phyloP scores from a whole-genome alignment of 2,797 vertebrate species.

The Poeciliopsis paucimaculata region DNA sequence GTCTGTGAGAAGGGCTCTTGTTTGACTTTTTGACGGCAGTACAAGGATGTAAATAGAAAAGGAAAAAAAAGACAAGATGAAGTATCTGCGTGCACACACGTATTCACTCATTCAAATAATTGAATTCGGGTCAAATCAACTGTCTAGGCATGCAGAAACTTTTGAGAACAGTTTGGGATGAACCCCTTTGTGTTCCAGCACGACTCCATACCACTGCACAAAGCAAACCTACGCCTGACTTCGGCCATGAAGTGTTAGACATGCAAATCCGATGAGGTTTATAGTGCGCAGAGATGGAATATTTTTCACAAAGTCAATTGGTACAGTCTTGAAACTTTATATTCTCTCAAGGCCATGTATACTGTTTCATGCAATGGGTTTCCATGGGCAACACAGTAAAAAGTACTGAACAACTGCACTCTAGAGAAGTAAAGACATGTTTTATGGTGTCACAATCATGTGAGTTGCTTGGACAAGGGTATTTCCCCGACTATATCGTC shows the following conservation, averaged over 20 bases:
- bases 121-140: background rate
- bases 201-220: background rate
- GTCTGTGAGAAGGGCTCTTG: constrained; percentile 13
- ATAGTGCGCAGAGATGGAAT: background rate
- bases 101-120: background rate
- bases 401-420: background rate
- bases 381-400: background rate
- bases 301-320: background rate
- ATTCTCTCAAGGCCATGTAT: background rate
- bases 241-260: background rate
- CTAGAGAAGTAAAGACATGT: too few species aligned
- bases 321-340: background rate
- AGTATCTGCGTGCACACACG: background rate
- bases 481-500: background rate
- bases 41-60: background rate
- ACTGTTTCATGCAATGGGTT: background rate
- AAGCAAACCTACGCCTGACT: background rate
- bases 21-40: constrained; percentile 23
- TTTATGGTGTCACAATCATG: too few species aligned
- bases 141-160: background rate
- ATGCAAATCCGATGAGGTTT: background rate
- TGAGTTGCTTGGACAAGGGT: background rate
- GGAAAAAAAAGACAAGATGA: background rate
- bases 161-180: background rate
- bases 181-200: background rate